Percentiles rank a stretch among this genome's conserved stretches.
Evolutionary conservation across 2,888 invertebrate species (phyloP).

Genomic region (Polymixis flavicincta): DNA sequence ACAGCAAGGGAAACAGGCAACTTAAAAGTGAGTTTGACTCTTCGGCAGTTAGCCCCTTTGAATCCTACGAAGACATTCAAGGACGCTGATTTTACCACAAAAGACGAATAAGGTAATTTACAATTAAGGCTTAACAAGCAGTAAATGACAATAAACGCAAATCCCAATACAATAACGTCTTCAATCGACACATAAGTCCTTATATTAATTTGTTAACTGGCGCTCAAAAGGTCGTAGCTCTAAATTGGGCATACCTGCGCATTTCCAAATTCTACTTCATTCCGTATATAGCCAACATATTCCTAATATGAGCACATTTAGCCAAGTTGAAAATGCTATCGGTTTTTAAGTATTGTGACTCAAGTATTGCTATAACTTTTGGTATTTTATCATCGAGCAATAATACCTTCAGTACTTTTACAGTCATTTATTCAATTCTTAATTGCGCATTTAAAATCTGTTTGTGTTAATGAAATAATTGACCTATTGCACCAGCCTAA

Average conservation of each 20-base stretch:
- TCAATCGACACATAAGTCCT: slow-evolving; percentile 16
- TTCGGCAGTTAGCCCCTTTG: background rate
- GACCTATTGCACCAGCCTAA: background rate
- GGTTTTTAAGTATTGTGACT: slow-evolving; percentile 8
- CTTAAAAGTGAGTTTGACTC: background rate
- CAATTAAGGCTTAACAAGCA: slow-evolving; percentile 16
- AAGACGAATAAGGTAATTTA: slow-evolving; percentile 22
- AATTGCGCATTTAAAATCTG: background rate
- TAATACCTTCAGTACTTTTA: slow-evolving; percentile 18
- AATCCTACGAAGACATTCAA: slow-evolving; percentile 3
- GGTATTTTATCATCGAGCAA: slow-evolving; percentile 21
- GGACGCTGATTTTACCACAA: slow-evolving; percentile 17
- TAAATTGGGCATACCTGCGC: slow-evolving; percentile 6
- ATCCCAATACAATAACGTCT: slow-evolving; percentile 1
- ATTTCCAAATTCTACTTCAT: slow-evolving; percentile 18
- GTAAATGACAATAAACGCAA: slow-evolving; percentile 22
- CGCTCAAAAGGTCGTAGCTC: background rate
- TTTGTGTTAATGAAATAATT: slow-evolving; percentile 4
- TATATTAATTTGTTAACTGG: slow-evolving; percentile 27
- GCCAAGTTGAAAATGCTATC: slow-evolving; percentile 8
- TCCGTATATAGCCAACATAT: slow-evolving; percentile 5
- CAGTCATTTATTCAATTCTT: background rate
- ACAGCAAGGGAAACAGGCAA: background rate
- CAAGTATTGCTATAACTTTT: slow-evolving; percentile 12
- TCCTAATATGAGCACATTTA: slow-evolving; percentile 16